Evolutionary conservation across 2,797 vertebrate genomes (phyloP).

Genomic region (Halcyon smyrnensis): DNA sequence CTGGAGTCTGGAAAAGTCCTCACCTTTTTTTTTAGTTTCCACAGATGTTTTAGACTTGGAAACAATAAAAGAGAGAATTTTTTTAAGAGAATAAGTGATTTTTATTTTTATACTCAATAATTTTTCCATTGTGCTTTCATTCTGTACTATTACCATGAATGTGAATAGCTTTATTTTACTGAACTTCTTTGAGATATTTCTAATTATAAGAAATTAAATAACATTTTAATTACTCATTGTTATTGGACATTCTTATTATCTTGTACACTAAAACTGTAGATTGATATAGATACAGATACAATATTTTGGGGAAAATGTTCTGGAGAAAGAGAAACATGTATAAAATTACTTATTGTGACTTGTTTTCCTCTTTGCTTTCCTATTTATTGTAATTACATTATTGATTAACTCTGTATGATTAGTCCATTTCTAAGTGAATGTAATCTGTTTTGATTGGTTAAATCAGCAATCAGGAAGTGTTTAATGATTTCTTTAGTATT

Average conservation of each 20-base stretch:
- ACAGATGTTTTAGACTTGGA: background rate
- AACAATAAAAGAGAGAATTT: background rate
- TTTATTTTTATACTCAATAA: background rate
- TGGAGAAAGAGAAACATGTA: constrained; percentile 75
- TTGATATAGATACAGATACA: constrained; percentile 60
- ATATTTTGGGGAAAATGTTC: constrained; percentile 74
- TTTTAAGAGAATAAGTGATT: background rate
- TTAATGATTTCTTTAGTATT: background rate
- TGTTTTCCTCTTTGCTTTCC: constrained; percentile 77
- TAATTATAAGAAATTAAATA: background rate
- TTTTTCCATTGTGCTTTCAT: background rate
- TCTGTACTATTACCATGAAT: background rate
- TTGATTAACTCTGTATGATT: constrained; percentile 84
- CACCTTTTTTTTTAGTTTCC: background rate
- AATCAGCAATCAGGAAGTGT: background rate
- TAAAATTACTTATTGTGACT: constrained; percentile 64
- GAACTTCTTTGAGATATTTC: background rate
- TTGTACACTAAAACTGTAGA: background rate
- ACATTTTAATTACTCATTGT: background rate
- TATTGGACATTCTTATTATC: background rate
- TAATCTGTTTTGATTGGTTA: background rate
- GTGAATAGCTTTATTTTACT: background rate
- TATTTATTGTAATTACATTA: constrained; percentile 82
- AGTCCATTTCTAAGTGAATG: constrained; percentile 60
- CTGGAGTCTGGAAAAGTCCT: background rate